phyloP scores from a whole-genome alignment of 2,797 vertebrate genomes.

The Serranus cabrilla region DNA sequence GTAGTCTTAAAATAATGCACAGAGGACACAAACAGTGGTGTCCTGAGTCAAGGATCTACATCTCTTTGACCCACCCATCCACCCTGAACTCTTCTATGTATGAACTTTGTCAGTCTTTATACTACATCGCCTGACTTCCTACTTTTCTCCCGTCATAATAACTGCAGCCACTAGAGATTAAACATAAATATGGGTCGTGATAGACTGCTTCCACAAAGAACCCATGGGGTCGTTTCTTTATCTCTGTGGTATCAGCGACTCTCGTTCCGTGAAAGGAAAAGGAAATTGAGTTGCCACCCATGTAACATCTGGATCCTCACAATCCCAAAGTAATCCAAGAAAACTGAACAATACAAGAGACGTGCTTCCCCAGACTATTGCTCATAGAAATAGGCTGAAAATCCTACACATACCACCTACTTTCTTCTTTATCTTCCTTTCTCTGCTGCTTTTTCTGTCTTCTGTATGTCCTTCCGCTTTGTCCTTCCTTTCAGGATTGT shows the following conservation, averaged over 20 bases:
- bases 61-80: too few species aligned
- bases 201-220: too few species aligned
- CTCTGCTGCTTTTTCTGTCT: background rate
- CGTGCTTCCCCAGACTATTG: constrained; percentile 33
- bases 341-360: background rate
- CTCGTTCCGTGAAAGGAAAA: background rate
- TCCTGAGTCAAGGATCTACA: too few species aligned
- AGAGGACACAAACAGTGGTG: too few species aligned
- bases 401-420: constrained; percentile 32
- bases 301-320: background rate
- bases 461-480: background rate
- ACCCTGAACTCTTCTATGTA: too few species aligned
- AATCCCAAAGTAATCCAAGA: constrained; percentile 8
- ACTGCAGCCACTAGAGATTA: too few species aligned
- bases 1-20: too few species aligned
- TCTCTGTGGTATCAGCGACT: background rate
- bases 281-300: background rate
- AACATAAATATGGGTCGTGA: too few species aligned
- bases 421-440: background rate
- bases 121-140: too few species aligned
- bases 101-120: too few species aligned
- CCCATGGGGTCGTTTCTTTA: too few species aligned
- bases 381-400: constrained; percentile 23
- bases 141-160: too few species aligned
- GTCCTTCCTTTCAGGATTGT: constrained; percentile 1